phyloP scores from a whole-genome alignment of 2,113 vertebrate genomes.

The Hydropotes inermis region DNA sequence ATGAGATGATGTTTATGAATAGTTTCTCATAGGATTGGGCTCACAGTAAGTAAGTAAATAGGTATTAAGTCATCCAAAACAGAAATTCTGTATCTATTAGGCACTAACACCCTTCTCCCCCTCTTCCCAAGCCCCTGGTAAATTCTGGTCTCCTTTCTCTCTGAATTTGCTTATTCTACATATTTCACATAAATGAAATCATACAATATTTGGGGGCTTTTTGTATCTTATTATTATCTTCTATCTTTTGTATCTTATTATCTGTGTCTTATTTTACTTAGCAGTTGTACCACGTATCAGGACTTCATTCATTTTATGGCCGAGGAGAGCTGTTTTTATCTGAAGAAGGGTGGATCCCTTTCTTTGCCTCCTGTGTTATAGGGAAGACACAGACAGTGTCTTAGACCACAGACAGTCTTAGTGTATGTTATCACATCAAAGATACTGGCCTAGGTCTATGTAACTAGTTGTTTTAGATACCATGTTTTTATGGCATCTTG shows the following conservation, averaged over 20 bases:
- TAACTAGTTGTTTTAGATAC: slow-evolving; percentile 13
- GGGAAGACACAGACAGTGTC: neutral
- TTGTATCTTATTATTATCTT: neutral
- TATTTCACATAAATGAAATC: neutral
- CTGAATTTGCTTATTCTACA: neutral
- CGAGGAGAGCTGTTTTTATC: neutral
- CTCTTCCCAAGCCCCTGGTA: neutral
- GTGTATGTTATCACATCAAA: neutral
- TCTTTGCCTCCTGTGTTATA: neutral
- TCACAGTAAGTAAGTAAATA: neutral
- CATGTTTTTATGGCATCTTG: neutral
- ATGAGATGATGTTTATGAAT: neutral
- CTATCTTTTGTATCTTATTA: neutral
- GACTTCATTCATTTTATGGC: neutral
- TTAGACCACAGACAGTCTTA: neutral
- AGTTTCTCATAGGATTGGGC: neutral
- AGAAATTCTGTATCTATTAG: neutral
- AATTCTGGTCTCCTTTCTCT: neutral
- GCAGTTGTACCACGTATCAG: neutral
- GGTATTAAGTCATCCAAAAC: neutral
- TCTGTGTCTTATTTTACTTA: neutral
- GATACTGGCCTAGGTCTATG: neutral
- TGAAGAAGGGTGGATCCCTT: neutral
- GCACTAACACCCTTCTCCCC: neutral
- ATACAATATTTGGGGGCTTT: neutral